Evolutionary conservation across 1,140 invertebrate genomes (phyloP).

Genomic region (Drosophila mojavensis): DNA sequence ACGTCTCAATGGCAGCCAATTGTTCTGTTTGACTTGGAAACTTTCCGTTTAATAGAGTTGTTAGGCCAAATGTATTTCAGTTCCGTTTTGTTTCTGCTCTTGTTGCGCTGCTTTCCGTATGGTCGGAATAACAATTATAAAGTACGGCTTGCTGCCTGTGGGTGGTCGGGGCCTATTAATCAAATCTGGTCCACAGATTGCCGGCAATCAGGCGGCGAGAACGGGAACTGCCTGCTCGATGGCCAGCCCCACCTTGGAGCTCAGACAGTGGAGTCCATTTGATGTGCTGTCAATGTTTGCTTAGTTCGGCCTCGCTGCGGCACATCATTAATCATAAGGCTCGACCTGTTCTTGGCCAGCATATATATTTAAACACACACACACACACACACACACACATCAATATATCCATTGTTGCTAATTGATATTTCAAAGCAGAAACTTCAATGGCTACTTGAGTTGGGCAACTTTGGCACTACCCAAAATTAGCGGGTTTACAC

Average conservation of each 20-base stretch:
- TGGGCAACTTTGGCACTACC: conserved; percentile 31
- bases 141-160: conserved; percentile 52
- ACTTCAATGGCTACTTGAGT: conserved; percentile 15
- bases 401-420: conserved; percentile 34
- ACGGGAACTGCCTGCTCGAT: conserved; percentile 15
- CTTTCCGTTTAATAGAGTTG: background rate
- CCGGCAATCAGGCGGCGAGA: conserved; percentile 44
- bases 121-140: conserved; percentile 49
- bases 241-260: background rate
- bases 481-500: conserved; percentile 68
- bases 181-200: conserved; percentile 70
- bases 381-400: background rate
- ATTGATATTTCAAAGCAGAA: conserved; percentile 67
- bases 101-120: conserved; percentile 16
- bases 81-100: conserved; percentile 3
- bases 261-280: conserved; percentile 30
- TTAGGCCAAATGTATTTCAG: background rate
- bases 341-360: conserved; percentile 28
- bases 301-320: conserved; percentile 40
- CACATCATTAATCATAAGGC: conserved; percentile 72
- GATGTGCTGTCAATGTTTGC: conserved; percentile 69
- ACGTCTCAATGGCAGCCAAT: background rate
- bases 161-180: conserved; percentile 68
- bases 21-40: background rate
- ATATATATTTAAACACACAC: background rate